Conservation (phyloP, 2,113 vertebrate species). For the Ibidorhyncha struthersii region DNA sequence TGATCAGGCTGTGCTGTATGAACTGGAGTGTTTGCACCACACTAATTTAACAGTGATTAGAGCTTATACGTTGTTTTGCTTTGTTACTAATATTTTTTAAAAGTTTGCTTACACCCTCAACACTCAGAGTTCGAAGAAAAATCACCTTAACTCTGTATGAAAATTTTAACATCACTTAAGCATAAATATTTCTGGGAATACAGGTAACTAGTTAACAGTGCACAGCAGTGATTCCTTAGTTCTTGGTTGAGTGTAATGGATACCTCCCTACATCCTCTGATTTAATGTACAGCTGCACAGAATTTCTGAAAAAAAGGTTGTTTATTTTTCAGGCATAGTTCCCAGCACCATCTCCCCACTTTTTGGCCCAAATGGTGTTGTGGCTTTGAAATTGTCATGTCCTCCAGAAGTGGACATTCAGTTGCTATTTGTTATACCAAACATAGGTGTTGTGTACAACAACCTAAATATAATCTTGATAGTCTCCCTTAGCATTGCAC, state of each 20-base stretch:
- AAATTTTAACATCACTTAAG: neutral
- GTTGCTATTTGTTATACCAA: neutral
- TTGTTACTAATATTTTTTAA: neutral
- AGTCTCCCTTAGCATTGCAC: neutral
- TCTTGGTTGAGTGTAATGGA: neutral
- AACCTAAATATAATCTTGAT: no score
- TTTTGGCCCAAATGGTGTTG: neutral
- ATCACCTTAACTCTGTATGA: neutral
- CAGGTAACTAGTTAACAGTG: neutral
- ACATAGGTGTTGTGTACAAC: neutral
- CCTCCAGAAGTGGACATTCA: neutral
- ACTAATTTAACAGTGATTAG: neutral
- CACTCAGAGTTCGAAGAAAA: neutral
- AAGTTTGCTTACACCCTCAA: neutral
- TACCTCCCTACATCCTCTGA: neutral
- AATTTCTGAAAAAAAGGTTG: neutral
- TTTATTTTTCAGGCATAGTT: neutral
- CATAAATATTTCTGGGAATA: neutral
- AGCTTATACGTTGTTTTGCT: neutral
- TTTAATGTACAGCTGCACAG: neutral
- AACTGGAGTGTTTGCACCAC: rapidly evolving
- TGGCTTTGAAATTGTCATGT: neutral
- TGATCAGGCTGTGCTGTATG: neutral
- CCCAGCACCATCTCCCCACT: neutral
- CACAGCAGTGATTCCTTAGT: neutral